Evolutionary conservation across 2,888 invertebrate species (phyloP).

Genomic region (Volucella inanis): DNA sequence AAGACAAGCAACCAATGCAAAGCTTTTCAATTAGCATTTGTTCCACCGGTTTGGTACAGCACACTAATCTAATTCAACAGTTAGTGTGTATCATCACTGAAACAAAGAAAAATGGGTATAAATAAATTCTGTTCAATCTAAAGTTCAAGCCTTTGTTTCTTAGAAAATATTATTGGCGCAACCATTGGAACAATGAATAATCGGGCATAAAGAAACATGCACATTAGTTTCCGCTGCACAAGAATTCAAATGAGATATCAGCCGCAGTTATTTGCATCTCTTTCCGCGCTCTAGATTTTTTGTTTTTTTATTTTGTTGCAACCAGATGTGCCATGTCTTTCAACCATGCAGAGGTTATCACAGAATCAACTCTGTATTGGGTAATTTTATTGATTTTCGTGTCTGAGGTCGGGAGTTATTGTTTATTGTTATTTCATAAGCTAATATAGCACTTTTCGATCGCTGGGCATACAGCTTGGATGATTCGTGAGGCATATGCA

Average conservation of each 20-base stretch:
- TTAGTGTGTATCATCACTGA: too few species aligned
- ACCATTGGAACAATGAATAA: constrained; percentile 30
- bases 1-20: not conserved
- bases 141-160: too few species aligned
- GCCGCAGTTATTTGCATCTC: not conserved
- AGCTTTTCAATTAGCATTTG: too few species aligned
- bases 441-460: not conserved
- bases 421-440: not conserved
- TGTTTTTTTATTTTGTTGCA: not conserved
- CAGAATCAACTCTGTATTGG: not conserved
- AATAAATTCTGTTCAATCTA: too few species aligned
- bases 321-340: not conserved
- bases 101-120: too few species aligned
- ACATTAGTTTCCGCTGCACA: constrained; percentile 38
- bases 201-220: constrained; percentile 24
- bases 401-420: constrained; percentile 40
- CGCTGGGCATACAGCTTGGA: not conserved
- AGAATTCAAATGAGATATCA: constrained; percentile 7
- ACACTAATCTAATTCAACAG: too few species aligned
- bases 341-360: constrained; percentile 30
- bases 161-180: not conserved
- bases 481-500: not conserved
- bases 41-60: too few species aligned
- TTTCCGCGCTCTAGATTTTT: not conserved
- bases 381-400: constrained; percentile 14